Evolutionary conservation across 2,797 vertebrate genomes (phyloP).

Genomic region (Hypotaenidia okinawae): DNA sequence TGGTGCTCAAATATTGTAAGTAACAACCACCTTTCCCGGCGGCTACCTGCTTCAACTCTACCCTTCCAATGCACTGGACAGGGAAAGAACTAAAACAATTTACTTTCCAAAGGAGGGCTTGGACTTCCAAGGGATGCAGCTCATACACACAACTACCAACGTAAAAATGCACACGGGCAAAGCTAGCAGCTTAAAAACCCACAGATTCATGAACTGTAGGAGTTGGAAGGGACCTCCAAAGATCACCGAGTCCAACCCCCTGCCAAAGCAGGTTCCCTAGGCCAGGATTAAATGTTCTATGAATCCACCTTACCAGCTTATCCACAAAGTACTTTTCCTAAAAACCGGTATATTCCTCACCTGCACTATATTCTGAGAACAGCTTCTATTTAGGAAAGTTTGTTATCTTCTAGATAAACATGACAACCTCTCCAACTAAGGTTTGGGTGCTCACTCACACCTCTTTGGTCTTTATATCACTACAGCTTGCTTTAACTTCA

Average conservation of each 20-base stretch:
- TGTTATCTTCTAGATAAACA: background rate
- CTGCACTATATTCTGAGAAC: background rate
- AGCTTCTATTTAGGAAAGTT: background rate
- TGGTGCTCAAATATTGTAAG: slow-evolving; percentile 55
- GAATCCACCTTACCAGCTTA: background rate
- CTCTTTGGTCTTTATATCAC: background rate
- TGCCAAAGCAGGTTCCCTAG: too few species aligned
- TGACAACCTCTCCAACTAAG: background rate
- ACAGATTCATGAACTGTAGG: too few species aligned
- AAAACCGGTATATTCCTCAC: rapidly evolving
- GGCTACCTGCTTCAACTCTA: background rate
- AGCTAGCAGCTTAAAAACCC: background rate
- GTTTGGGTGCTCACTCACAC: background rate
- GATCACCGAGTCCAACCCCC: too few species aligned
- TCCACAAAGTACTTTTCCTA: background rate
- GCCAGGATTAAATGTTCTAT: background rate
- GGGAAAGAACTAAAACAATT: background rate
- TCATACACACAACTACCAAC: background rate
- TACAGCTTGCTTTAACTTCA: background rate
- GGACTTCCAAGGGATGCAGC: background rate
- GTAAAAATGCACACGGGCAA: background rate
- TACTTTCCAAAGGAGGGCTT: background rate
- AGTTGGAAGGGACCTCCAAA: too few species aligned
- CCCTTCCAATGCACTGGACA: background rate
- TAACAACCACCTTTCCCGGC: background rate